Conservation (phyloP, 2,888 invertebrate genomes). For the Trimorus sp. region DNA sequence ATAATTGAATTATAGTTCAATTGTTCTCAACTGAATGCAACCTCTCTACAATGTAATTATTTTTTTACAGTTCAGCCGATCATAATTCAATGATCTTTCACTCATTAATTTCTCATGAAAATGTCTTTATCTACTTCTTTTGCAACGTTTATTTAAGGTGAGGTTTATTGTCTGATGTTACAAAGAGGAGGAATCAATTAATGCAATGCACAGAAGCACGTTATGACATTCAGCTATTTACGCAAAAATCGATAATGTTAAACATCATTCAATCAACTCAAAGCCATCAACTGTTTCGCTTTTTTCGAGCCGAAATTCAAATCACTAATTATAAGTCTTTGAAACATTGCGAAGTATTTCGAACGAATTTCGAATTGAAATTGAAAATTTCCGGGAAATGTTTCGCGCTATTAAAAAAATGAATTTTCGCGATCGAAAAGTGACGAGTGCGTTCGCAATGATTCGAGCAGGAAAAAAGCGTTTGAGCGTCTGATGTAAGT, state of each 20-base stretch:
- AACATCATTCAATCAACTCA: too few relatives aligned
- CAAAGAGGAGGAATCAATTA: conserved; percentile 38
- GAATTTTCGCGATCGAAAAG: not conserved
- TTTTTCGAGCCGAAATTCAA: too few relatives aligned
- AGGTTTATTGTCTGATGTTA: conserved; percentile 43
- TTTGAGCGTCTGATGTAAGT: conserved; percentile 44
- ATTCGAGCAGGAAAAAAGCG: conserved; percentile 37
- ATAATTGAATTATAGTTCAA: conserved; percentile 32
- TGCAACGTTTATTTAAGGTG: conserved; percentile 41
- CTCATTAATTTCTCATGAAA: conserved; percentile 45
- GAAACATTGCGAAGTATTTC: too few relatives aligned
- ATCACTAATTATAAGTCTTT: too few relatives aligned
- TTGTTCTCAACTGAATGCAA: conserved; percentile 1
- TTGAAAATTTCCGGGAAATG: too few relatives aligned
- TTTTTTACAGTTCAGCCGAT: conserved; percentile 23
- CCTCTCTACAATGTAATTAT: conserved; percentile 14
- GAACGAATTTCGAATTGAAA: too few relatives aligned
- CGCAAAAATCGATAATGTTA: not conserved
- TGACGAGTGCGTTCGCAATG: conserved; percentile 9
- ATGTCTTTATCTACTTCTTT: conserved; percentile 41
- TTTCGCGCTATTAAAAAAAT: too few relatives aligned
- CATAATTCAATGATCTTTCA: conserved; percentile 27
- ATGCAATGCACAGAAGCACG: conserved; percentile 17
- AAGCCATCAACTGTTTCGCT: too few relatives aligned
- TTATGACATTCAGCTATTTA: conserved; percentile 45